A percentile compares a stretch with the other conserved stretches of the same genome.
Evolutionary conservation across 1,140 invertebrate genomes (phyloP).

Genomic region (Ganaspis sp.): DNA sequence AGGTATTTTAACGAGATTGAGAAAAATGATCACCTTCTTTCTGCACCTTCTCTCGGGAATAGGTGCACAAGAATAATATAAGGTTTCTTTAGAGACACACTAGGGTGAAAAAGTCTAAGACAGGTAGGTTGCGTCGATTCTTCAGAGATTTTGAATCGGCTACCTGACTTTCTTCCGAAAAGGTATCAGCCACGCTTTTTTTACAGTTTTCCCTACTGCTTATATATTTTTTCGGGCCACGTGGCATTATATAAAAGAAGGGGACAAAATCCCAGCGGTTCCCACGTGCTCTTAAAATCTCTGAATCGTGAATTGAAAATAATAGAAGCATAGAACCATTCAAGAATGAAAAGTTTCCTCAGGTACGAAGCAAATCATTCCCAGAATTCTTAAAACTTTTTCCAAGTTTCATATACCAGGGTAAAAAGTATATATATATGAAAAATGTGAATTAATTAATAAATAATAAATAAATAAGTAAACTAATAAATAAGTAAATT

Average conservation of each 20-base stretch:
- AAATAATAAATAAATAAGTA: too few species aligned
- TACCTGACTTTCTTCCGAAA: conserved; percentile 33
- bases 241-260: conserved; percentile 33
- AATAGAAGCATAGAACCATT: conserved; percentile 30
- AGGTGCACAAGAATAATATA: conserved; percentile 19
- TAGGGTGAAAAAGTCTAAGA: conserved; percentile 16
- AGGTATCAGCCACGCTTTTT: conserved; percentile 28
- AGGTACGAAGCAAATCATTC: neutral
- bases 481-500: too few species aligned
- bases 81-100: conserved; percentile 26
- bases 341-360: neutral
- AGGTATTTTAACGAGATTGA: neutral
- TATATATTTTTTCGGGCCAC: conserved; percentile 29
- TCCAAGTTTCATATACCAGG: neutral
- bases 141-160: conserved; percentile 5
- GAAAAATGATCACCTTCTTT: conserved; percentile 20
- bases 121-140: conserved; percentile 13
- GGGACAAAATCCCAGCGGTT: conserved; percentile 34
- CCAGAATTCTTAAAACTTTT: neutral
- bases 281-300: conserved; percentile 45
- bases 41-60: neutral
- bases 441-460: too few species aligned
- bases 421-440: too few species aligned
- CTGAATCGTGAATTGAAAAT: conserved; percentile 36
- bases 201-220: conserved; percentile 33